Percentiles rank a stretch among this genome's conserved stretches.
These are phyloP conservation scores for Gambelia wislizenii DNA, from an alignment of 2,797 vertebrate species.

Conservation along the genomic window DNA sequence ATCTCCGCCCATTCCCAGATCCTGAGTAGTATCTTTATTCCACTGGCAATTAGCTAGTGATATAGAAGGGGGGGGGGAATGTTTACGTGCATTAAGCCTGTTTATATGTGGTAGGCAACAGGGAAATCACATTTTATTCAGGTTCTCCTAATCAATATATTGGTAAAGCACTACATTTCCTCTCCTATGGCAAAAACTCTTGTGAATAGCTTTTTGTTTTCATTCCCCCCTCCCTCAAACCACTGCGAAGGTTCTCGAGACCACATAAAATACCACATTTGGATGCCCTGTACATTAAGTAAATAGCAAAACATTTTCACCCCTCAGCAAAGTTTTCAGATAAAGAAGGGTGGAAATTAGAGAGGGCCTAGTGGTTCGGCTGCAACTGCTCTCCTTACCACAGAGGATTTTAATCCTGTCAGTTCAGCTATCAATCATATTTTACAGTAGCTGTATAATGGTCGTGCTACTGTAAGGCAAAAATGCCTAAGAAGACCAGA, in stretches of 20 bases:
- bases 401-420: slow-evolving; percentile 5
- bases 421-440: slow-evolving; percentile 8
- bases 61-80: neutral
- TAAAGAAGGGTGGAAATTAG: neutral
- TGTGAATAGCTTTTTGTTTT: neutral
- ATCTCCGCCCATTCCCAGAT: neutral
- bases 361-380: neutral
- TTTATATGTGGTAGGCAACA: slow-evolving; percentile 1
- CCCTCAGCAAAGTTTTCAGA: slow-evolving; percentile 31
- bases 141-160: neutral
- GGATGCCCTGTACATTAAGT: slow-evolving; percentile 10
- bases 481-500: neutral
- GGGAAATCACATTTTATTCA: slow-evolving; percentile 5
- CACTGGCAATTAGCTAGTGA: neutral
- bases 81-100: neutral
- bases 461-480: neutral
- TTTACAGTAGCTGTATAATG: neutral
- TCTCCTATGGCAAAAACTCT: neutral
- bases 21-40: neutral
- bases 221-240: neutral
- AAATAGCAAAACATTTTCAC: neutral
- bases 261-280: slow-evolving; percentile 14
- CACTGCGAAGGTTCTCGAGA: neutral
- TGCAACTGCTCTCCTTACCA: neutral
- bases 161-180: neutral